These are phyloP conservation scores for Parasteatoda tepidariorum DNA, from an alignment of 1,140 invertebrate genomes.

Conservation along the genomic window DNA sequence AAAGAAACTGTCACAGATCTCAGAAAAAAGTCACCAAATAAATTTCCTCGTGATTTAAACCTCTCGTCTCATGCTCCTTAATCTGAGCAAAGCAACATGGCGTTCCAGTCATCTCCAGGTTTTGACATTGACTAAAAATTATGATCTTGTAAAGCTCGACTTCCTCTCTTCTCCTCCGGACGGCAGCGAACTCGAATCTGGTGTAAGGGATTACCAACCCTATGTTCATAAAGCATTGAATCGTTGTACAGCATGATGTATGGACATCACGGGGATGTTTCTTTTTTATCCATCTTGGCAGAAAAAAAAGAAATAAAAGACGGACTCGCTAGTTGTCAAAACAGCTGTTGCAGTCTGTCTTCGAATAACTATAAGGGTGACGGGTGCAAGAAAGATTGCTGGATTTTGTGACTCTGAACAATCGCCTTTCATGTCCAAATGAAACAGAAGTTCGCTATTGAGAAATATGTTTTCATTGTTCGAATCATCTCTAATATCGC, in stretches of 20 bases:
- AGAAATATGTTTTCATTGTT: too few species aligned
- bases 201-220: too few species aligned
- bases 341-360: constrained; percentile 29
- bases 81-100: not conserved
- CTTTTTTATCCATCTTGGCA: too few species aligned
- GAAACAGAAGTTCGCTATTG: too few species aligned
- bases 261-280: constrained; percentile 16
- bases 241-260: not conserved
- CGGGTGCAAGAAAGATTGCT: too few species aligned
- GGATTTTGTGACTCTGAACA: too few species aligned
- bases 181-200: too few species aligned
- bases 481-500: too few species aligned
- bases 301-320: constrained; percentile 1
- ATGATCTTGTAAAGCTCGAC: not conserved
- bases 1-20: constrained; percentile 2
- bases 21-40: not conserved
- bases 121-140: constrained; percentile 7
- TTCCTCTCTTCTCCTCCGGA: too few species aligned
- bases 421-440: too few species aligned
- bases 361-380: not conserved
- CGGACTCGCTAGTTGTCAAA: constrained; percentile 25
- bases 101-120: not conserved
- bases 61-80: constrained; percentile 1
- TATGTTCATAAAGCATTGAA: constrained; percentile 10
- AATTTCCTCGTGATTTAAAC: constrained; percentile 24